phyloP scores from a whole-genome alignment of 2,797 vertebrate genomes.

The Spea hammondii region DNA sequence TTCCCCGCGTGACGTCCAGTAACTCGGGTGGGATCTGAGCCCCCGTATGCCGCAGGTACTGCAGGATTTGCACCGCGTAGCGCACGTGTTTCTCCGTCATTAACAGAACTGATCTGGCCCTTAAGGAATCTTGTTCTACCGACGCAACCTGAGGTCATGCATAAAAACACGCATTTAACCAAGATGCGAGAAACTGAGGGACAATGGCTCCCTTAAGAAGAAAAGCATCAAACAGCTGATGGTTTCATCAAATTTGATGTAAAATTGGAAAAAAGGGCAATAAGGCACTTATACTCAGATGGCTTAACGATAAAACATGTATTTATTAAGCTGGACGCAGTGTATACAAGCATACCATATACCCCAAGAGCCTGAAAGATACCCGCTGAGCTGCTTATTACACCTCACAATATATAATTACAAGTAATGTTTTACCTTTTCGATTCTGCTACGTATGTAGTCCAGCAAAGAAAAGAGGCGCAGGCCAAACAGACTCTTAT shows the following conservation, averaged over 20 bases:
- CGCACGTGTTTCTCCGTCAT: slow-evolving; percentile 60
- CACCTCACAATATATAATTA: background rate
- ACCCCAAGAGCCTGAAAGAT: too few relatives aligned
- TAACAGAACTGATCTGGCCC: slow-evolving; percentile 66
- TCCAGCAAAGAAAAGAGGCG: slow-evolving; percentile 78
- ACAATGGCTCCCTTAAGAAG: background rate
- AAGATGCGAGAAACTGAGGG: too few relatives aligned
- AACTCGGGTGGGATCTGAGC: slow-evolving; percentile 65
- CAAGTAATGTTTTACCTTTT: slow-evolving; percentile 64
- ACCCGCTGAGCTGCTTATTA: too few relatives aligned
- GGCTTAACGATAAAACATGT: too few relatives aligned
- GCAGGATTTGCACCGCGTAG: slow-evolving; percentile 54
- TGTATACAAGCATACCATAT: too few relatives aligned
- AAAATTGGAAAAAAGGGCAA: too few relatives aligned
- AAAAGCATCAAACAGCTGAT: background rate
- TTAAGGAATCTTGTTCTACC: slow-evolving; percentile 50
- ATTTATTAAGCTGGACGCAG: too few relatives aligned
- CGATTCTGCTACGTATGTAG: slow-evolving; percentile 71
- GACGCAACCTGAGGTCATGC: slow-evolving; percentile 54
- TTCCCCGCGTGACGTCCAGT: slow-evolving; percentile 53
- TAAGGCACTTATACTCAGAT: too few relatives aligned
- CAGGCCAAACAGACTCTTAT: slow-evolving; percentile 73
- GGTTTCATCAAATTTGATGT: too few relatives aligned
- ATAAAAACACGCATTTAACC: background rate
- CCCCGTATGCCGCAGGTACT: slow-evolving; percentile 62